A percentile compares a stretch with the other conserved stretches of the same genome.
phyloP scores from a whole-genome alignment of 2,888 invertebrate genomes.

The Cyclophora punctaria region DNA sequence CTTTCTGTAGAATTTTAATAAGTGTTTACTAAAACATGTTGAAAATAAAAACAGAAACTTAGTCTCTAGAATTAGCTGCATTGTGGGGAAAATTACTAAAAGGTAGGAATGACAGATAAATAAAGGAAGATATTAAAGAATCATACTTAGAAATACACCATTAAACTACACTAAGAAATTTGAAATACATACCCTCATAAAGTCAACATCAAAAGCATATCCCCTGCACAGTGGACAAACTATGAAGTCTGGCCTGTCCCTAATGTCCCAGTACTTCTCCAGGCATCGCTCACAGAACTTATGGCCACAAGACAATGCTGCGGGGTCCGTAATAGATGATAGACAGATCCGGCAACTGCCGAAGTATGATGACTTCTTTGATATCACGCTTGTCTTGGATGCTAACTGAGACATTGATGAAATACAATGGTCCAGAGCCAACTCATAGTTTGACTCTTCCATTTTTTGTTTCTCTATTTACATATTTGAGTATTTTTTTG shows the following conservation, averaged over 20 bases:
- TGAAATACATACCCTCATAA: conserved; percentile 39
- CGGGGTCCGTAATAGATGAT: conserved; percentile 36
- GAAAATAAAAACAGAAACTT: too few species aligned
- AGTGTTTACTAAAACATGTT: not conserved
- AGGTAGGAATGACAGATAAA: too few species aligned
- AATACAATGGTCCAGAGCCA: conserved; percentile 4
- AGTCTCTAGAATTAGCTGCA: too few species aligned
- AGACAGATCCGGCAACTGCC: conserved; percentile 52
- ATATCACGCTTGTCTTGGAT: conserved; percentile 20
- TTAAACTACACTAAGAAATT: too few species aligned
- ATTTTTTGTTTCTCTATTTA: conserved; percentile 3
- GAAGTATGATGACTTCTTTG: conserved; percentile 20
- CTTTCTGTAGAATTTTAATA: conserved; percentile 22
- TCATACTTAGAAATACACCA: not conserved
- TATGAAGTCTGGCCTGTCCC: conserved; percentile 36
- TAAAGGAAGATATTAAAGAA: not conserved
- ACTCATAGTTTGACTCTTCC: conserved; percentile 16
- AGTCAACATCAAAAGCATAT: conserved; percentile 29
- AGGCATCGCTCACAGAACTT: conserved; percentile 48
- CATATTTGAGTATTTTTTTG: not conserved
- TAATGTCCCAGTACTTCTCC: conserved; percentile 37
- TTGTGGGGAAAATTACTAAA: too few species aligned
- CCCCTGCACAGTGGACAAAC: conserved; percentile 49
- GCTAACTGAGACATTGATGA: conserved; percentile 6
- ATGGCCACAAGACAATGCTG: conserved; percentile 46